These are phyloP conservation scores for Pyrrhosoma nymphula DNA, from an alignment of 2,888 invertebrate species.

Conservation along the genomic window DNA sequence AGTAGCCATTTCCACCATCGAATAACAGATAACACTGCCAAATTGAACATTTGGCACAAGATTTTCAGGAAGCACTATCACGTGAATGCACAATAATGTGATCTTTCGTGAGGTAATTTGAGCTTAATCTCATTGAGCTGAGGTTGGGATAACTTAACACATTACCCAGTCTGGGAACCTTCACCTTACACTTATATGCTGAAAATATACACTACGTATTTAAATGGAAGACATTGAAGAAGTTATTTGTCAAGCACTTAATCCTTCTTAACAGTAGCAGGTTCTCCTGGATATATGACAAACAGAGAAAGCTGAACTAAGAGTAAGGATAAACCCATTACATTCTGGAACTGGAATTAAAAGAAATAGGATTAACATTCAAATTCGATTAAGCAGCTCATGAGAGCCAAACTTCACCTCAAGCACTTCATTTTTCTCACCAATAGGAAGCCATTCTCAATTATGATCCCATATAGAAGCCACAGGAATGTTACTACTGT, in stretches of 20 bases:
- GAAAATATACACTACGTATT: not conserved
- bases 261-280: constrained; percentile 38
- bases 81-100: not conserved
- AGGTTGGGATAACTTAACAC: not conserved
- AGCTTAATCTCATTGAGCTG: not conserved
- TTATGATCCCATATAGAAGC: constrained; percentile 89
- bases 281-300: constrained; percentile 82
- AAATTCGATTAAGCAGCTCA: not conserved
- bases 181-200: not conserved
- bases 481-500: constrained; percentile 88
- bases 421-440: constrained; percentile 79
- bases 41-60: not conserved
- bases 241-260: not conserved
- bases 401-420: not conserved
- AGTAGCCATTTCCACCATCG: not conserved
- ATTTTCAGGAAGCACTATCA: not conserved
- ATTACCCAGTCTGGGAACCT: not conserved
- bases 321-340: constrained; percentile 83
- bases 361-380: constrained; percentile 69
- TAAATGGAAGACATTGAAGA: constrained; percentile 50
- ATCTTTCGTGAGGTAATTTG: not conserved
- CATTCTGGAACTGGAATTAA: constrained; percentile 85
- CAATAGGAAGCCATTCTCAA: constrained; percentile 87
- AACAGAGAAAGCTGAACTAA: constrained; percentile 84
- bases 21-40: not conserved